Evolutionary conservation across 1,140 invertebrate genomes (phyloP).

Genomic region (Lysiphlebus fabarum): DNA sequence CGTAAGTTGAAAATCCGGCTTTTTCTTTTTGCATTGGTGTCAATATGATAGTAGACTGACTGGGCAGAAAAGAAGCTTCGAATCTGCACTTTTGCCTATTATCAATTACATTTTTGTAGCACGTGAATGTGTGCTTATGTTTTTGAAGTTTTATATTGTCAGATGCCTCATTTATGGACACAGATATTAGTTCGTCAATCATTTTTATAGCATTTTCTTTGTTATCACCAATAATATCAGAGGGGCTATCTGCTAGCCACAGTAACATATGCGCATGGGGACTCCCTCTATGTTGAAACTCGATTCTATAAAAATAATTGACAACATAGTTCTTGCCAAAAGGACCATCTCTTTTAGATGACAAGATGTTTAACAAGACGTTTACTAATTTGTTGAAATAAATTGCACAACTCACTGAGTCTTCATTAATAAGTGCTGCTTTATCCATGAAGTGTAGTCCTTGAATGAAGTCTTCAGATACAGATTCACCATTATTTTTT

Average conservation of each 20-base stretch:
- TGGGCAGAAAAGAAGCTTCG: constrained; percentile 37
- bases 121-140: constrained; percentile 30
- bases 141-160: constrained; percentile 33
- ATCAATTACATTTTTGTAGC: constrained; percentile 27
- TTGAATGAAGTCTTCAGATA: constrained; percentile 28
- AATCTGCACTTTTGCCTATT: constrained; percentile 36
- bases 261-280: constrained; percentile 40
- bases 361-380: constrained; percentile 28
- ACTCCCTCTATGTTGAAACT: constrained; percentile 46
- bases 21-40: constrained; percentile 30
- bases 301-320: constrained; percentile 39
- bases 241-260: constrained; percentile 39
- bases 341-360: constrained; percentile 28
- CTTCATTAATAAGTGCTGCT: constrained; percentile 42
- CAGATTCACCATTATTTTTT: constrained; percentile 31
- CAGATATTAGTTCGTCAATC: constrained; percentile 26
- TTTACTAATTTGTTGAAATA: constrained; percentile 46
- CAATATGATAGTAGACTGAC: constrained; percentile 27
- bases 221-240: constrained; percentile 28
- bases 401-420: constrained; percentile 50
- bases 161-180: constrained; percentile 29
- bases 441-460: constrained; percentile 33
- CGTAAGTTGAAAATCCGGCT: constrained; percentile 21
- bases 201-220: constrained; percentile 19
- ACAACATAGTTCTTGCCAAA: constrained; percentile 33